These are phyloP conservation scores for Monodelphis domestica DNA, from an alignment of 2,797 vertebrate species.

Conservation along the genomic window DNA sequence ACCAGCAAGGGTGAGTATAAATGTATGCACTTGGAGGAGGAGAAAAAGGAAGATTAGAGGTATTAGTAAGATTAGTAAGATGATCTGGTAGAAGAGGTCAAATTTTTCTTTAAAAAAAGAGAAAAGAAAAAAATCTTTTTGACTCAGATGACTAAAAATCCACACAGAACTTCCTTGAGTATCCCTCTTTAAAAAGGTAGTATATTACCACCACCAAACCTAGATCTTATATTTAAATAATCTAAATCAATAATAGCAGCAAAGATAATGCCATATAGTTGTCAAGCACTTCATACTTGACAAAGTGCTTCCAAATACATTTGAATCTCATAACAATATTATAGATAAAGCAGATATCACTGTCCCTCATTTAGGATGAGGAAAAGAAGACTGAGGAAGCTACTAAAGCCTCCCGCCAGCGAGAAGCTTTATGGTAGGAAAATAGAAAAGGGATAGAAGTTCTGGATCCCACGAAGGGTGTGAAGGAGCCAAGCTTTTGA, in stretches of 20 bases:
- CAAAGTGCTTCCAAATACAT: neutral
- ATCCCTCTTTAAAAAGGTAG: neutral
- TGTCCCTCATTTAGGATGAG: neutral
- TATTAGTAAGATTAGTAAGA: neutral
- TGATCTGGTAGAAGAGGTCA: neutral
- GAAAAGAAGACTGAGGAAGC: neutral
- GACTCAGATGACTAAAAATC: slow-evolving; percentile 13
- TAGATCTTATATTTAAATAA: neutral
- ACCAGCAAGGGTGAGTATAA: neutral
- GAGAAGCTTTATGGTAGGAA: too few relatives aligned
- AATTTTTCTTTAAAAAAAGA: neutral
- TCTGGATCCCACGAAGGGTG: too few relatives aligned
- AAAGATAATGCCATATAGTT: neutral
- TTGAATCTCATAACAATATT: neutral
- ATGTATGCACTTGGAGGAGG: neutral
- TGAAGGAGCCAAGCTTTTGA: too few relatives aligned
- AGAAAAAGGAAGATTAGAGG: neutral
- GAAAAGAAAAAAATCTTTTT: neutral
- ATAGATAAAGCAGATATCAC: neutral
- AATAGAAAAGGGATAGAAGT: too few relatives aligned
- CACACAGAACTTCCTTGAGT: neutral
- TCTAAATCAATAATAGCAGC: neutral
- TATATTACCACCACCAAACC: neutral
- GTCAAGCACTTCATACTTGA: neutral
- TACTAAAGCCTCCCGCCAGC: neutral